Conservation (phyloP, 2,888 invertebrate genomes). For the Hedychridium roseum region DNA sequence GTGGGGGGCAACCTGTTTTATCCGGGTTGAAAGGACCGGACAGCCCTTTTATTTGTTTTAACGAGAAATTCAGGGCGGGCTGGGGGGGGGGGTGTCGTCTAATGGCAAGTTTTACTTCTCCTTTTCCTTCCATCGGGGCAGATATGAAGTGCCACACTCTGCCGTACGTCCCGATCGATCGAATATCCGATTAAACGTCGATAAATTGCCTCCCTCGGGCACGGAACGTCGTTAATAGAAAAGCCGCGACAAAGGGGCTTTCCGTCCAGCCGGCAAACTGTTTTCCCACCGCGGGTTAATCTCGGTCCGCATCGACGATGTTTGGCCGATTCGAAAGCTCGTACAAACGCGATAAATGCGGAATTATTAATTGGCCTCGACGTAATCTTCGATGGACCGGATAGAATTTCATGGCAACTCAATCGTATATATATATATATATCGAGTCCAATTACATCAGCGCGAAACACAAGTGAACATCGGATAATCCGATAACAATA, state of each 20-base stretch:
- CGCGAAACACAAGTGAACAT: too few species aligned
- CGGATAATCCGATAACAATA: too few species aligned
- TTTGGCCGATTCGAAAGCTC: too few species aligned
- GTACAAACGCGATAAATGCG: too few species aligned
- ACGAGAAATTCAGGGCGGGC: too few species aligned
- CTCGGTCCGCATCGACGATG: too few species aligned
- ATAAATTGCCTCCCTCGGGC: slow-evolving; percentile 48
- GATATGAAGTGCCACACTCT: slow-evolving; percentile 62
- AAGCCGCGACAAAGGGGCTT: slow-evolving; percentile 10
- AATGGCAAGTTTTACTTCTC: background rate
- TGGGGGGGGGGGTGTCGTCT: background rate
- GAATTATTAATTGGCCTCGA: too few species aligned
- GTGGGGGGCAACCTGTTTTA: slow-evolving; percentile 22
- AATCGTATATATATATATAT: too few species aligned
- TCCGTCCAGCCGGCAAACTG: background rate
- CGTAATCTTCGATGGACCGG: too few species aligned
- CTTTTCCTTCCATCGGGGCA: slow-evolving; percentile 27
- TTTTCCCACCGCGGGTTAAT: background rate
- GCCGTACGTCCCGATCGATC: slow-evolving; percentile 7
- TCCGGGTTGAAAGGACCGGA: too few species aligned
- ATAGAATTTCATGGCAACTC: too few species aligned
- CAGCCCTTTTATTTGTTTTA: background rate
- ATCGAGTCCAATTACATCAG: too few species aligned
- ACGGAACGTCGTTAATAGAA: slow-evolving; percentile 58
- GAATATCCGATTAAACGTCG: slow-evolving; percentile 22